Percentiles rank a stretch among this genome's conserved stretches.
These are phyloP conservation scores for Brachypterus glaber DNA, from an alignment of 2,888 invertebrate species.

Conservation along the genomic window DNA sequence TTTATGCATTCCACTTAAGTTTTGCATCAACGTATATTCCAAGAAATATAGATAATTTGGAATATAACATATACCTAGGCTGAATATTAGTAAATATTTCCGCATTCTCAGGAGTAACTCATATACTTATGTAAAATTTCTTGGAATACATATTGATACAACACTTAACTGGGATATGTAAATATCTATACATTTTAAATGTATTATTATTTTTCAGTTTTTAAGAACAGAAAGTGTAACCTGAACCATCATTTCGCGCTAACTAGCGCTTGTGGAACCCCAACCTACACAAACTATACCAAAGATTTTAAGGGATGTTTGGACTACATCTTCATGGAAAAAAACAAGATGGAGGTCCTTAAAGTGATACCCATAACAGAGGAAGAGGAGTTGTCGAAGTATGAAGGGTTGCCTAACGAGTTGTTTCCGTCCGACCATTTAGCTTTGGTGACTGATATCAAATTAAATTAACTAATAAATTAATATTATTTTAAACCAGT, in stretches of 20 bases:
- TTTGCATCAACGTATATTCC: too few species aligned
- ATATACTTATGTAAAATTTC: too few species aligned
- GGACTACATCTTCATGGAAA: constrained; percentile 84
- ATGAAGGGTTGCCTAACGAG: constrained; percentile 75
- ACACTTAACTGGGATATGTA: too few species aligned
- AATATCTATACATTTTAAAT: constrained; percentile 4
- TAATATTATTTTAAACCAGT: too few species aligned
- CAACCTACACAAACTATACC: constrained; percentile 78
- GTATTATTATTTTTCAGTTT: constrained; percentile 35
- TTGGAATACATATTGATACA: too few species aligned
- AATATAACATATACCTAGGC: too few species aligned
- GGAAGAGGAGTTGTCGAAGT: constrained; percentile 61
- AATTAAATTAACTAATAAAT: too few species aligned
- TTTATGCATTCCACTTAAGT: too few species aligned
- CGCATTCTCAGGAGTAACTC: too few species aligned
- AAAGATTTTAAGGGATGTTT: constrained; percentile 72
- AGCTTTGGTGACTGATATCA: constrained; percentile 72
- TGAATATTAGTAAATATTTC: too few species aligned
- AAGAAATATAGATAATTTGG: too few species aligned
- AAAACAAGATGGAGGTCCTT: constrained; percentile 49
- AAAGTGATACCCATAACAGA: constrained; percentile 73
- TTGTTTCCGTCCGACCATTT: constrained; percentile 92
- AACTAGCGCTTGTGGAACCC: constrained; percentile 74
- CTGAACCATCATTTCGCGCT: constrained; percentile 42
- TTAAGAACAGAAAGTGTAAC: constrained; percentile 46